These are phyloP conservation scores for Augochlora pura DNA, from an alignment of 1,140 invertebrate genomes.

Conservation along the genomic window DNA sequence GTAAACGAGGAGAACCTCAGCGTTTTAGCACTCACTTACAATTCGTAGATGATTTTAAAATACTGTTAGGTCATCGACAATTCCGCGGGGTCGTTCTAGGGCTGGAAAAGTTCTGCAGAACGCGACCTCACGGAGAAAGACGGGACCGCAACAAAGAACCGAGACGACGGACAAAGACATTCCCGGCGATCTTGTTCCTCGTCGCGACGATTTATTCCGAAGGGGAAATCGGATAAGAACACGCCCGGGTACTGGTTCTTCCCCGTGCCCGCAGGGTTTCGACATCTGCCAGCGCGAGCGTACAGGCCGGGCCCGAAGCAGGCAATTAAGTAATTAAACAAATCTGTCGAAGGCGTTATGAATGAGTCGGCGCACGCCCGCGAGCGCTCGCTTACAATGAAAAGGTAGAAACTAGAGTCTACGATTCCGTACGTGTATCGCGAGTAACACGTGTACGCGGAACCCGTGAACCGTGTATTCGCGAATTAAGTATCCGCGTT, in stretches of 20 bases:
- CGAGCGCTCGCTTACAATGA: constrained; percentile 27
- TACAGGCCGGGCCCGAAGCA: constrained; percentile 54
- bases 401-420: constrained; percentile 35
- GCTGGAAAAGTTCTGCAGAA: too few relatives aligned
- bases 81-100: too few relatives aligned
- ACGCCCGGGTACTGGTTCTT: constrained; percentile 35
- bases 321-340: constrained; percentile 79
- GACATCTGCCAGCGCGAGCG: constrained; percentile 61
- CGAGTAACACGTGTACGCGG: too few relatives aligned
- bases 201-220: constrained; percentile 51
- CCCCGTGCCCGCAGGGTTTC: constrained; percentile 59
- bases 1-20: too few relatives aligned
- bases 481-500: too few relatives aligned
- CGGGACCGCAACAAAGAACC: too few relatives aligned
- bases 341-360: constrained; percentile 71
- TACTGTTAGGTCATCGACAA: too few relatives aligned
- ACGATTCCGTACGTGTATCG: constrained; percentile 5
- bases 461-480: too few relatives aligned
- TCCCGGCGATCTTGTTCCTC: neutral
- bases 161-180: neutral
- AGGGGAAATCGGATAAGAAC: constrained; percentile 32
- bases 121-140: too few relatives aligned
- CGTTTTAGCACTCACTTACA: too few relatives aligned
- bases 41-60: too few relatives aligned
- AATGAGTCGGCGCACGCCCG: constrained; percentile 68